Conservation (phyloP, 2,113 vertebrate genomes). For the Gymnorhina tibicen region DNA sequence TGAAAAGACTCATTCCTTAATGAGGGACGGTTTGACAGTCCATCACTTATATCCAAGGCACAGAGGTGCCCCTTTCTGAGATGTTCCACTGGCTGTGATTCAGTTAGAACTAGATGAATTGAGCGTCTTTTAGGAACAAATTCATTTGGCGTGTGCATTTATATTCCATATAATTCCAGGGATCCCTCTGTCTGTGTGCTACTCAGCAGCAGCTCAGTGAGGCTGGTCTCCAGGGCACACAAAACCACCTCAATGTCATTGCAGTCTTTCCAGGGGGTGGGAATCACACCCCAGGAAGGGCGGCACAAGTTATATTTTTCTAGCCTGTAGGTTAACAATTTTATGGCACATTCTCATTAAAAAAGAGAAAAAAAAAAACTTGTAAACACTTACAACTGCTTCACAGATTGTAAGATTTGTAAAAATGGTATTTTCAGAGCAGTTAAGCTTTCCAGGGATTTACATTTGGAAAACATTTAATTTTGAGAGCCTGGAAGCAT, state of each 20-base stretch:
- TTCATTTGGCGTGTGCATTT: not conserved
- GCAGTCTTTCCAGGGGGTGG: not conserved
- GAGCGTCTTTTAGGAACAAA: not conserved
- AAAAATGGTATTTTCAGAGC: not conserved
- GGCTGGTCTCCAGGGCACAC: not conserved
- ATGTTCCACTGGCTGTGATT: not conserved
- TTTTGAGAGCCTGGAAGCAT: not conserved
- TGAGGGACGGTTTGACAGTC: not conserved
- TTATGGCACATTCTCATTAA: not conserved
- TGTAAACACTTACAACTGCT: not conserved
- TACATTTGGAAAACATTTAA: not conserved
- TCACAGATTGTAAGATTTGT: not conserved
- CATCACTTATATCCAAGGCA: rapidly evolving
- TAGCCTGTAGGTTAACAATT: not conserved
- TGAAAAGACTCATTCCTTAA: not conserved
- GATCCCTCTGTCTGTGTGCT: not conserved
- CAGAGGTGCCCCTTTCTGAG: not conserved
- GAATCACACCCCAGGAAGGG: not conserved
- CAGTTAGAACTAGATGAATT: not conserved
- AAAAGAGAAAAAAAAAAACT: not conserved
- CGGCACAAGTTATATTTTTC: not conserved
- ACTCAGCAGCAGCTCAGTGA: not conserved
- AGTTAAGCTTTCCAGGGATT: not conserved
- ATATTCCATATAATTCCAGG: not conserved
- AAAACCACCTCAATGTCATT: not conserved